Base-by-base conservation (phyloP, 2,888 invertebrate species). In the Hartigia nigra region DNA sequence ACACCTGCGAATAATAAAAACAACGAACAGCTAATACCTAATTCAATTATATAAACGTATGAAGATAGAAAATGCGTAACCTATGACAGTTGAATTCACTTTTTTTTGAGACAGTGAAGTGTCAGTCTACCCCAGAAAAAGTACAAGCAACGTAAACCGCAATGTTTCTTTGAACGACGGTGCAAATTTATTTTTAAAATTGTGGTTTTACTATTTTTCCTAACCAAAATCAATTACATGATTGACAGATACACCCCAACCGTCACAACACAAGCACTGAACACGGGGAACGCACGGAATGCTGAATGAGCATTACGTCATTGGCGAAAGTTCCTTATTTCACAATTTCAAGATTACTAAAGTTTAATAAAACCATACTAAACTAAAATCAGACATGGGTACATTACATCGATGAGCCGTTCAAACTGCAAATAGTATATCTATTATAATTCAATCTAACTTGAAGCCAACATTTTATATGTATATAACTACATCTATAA, bases 211-310 rank as follows among this genome's bases (percentile, higher is more conserved):
- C 9, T 55, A 55, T 55, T 55, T 55, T 5, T 23, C 55, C 55
- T 55, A 55, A 55, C 55, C 55, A 55, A 55, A 23, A 55, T 55
- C 5, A 55, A 55, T 55, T 55, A 55, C 55, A 55, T 55, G 55
- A 9, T 55, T 55, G 55, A 55, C 55, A 55, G 55, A 55, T 55
- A 55, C 23, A 2, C 23, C 55, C 23, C 55, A 39, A 55, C 55
- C 55, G 55, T 55, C 55, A 55, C 55, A 55, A 55, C 55, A 55
- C 55, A 23, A 55, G 9, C 55, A 55, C 23, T 55, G 37, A 83
- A 85, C 34, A 23, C 23, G 23, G 14, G 55, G 55, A 55, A 55
- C 55, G 23, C 2, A 55, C 23, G 55, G 55, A 55, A 55, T 55
- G 55, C 23, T 23, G 55, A 55, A 23, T 55, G 23, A 55, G 23